These are phyloP conservation scores for Melanaphis sacchari DNA, from an alignment of 1,140 invertebrate genomes.

Conservation along the genomic window DNA sequence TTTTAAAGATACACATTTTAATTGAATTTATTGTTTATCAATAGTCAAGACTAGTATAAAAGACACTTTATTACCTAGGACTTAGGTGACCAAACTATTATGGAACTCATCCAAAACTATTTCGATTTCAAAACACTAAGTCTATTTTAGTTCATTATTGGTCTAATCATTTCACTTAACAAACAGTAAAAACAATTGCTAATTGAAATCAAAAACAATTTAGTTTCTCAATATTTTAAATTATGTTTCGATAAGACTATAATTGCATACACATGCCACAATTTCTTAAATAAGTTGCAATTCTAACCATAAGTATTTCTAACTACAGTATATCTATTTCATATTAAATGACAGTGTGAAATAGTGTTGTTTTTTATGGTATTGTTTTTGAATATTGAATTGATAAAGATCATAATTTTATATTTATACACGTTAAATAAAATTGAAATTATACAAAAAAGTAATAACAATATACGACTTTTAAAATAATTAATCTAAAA, in stretches of 20 bases:
- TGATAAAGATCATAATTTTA: not conserved
- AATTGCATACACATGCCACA: not conserved
- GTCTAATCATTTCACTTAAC: not conserved
- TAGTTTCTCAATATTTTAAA: not conserved
- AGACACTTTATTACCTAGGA: not conserved
- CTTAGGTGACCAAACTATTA: not conserved
- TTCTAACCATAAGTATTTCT: not conserved
- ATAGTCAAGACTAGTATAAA: not conserved
- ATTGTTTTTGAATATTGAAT: not conserved
- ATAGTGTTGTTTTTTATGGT: not conserved
- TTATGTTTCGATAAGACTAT: not conserved
- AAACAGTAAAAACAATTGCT: not conserved
- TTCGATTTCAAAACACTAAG: not conserved
- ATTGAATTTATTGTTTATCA: not conserved
- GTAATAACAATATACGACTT: not conserved
- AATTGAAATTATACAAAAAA: not conserved
- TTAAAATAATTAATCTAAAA: not conserved
- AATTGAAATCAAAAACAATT: not conserved
- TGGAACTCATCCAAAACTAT: constrained; percentile 22
- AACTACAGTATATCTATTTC: not conserved
- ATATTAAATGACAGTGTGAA: not conserved
- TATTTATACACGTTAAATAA: not conserved
- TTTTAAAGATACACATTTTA: not conserved
- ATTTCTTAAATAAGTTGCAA: not conserved
- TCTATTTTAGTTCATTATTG: constrained; percentile 4